phyloP scores from a whole-genome alignment of 1,140 invertebrate genomes.

The Microplitis demolitor region DNA sequence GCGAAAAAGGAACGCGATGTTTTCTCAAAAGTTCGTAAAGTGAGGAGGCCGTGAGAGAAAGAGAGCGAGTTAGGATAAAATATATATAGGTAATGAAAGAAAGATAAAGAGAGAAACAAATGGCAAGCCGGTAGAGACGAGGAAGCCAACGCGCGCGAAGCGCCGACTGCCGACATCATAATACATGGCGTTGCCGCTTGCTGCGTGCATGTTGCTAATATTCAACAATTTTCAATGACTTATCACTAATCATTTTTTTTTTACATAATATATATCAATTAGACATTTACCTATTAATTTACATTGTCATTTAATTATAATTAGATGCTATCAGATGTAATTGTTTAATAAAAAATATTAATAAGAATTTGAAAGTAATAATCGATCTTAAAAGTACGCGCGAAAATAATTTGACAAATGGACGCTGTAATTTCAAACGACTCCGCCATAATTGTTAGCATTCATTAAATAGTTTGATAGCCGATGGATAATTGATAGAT shows the following conservation, averaged over 20 bases:
- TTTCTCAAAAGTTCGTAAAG: conserved; percentile 53
- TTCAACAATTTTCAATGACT: background rate
- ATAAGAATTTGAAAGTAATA: background rate
- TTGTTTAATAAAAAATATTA: background rate
- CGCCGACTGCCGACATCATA: conserved; percentile 25
- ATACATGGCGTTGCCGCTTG: conserved; percentile 24
- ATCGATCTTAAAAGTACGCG: background rate
- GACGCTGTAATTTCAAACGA: conserved; percentile 1
- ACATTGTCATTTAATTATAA: too few species aligned
- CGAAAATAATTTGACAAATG: background rate
- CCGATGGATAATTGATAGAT: too few species aligned
- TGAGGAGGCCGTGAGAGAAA: conserved; percentile 4
- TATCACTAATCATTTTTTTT: background rate
- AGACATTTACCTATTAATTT: too few species aligned
- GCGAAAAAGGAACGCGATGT: conserved; percentile 39
- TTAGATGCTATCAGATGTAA: too few species aligned
- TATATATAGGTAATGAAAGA: background rate
- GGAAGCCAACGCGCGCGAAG: conserved; percentile 23
- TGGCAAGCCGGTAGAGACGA: conserved; percentile 6
- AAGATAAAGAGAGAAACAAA: conserved; percentile 16
- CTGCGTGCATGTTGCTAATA: background rate
- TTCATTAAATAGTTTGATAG: too few species aligned
- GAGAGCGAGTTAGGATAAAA: background rate
- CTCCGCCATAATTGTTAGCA: background rate
- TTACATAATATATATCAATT: too few species aligned